Evolutionary conservation across 2,888 invertebrate genomes (phyloP).

Genomic region (Macrophya alboannulata): DNA sequence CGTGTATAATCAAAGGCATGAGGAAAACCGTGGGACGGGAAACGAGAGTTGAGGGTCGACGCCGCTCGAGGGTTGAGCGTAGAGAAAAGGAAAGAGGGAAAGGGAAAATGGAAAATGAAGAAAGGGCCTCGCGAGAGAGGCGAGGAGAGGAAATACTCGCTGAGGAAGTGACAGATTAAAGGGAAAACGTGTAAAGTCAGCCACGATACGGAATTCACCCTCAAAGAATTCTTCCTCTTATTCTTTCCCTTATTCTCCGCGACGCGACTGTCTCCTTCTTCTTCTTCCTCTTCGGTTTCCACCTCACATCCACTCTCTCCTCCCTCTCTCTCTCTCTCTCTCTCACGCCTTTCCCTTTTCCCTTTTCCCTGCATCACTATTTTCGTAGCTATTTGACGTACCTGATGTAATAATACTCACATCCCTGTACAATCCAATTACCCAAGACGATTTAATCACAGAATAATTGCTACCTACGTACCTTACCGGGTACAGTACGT

Average conservation of each 20-base stretch:
- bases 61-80: slow-evolving; percentile 10
- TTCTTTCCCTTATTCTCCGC: neutral
- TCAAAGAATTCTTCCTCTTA: slow-evolving; percentile 25
- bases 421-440: slow-evolving; percentile 23
- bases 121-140: neutral
- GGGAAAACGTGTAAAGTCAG: slow-evolving; percentile 49
- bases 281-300: neutral
- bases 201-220: slow-evolving; percentile 28
- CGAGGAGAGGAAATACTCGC: neutral
- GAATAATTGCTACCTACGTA: slow-evolving; percentile 22
- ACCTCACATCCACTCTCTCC: too few species aligned
- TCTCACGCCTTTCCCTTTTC: too few species aligned
- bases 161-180: slow-evolving; percentile 47
- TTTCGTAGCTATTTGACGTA: neutral
- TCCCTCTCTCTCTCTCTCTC: neutral
- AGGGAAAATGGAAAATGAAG: neutral
- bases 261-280: neutral
- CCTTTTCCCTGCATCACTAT: neutral
- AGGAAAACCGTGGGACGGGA: slow-evolving; percentile 6
- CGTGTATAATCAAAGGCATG: slow-evolving; percentile 49
- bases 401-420: slow-evolving; percentile 27
- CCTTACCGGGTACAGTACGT: neutral
- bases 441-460: slow-evolving; percentile 25
- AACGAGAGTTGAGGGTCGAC: slow-evolving; percentile 41
- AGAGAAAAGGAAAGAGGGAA: neutral